phyloP scores from a whole-genome alignment of 1,140 invertebrate species.

The Oedothorax gibbosus region DNA sequence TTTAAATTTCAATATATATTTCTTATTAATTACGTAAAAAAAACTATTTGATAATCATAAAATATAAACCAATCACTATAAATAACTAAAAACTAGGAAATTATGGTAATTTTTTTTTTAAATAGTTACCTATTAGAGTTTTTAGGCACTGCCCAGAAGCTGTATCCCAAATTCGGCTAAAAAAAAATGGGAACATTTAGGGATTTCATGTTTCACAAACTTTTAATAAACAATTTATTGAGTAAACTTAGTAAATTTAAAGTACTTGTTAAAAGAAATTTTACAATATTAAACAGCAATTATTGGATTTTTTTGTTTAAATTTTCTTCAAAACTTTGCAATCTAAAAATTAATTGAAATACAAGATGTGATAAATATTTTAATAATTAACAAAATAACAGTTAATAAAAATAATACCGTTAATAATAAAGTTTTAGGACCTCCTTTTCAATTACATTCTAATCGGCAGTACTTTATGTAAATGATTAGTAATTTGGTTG shows the following conservation, averaged over 20 bases:
- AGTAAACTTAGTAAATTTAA: background rate
- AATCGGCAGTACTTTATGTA: no score
- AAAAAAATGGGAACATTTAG: background rate
- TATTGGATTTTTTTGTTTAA: no score
- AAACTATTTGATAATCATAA: background rate
- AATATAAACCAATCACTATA: background rate
- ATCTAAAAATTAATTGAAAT: no score
- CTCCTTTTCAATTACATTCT: no score
- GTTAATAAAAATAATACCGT: background rate
- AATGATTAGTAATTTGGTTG: no score
- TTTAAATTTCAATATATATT: background rate
- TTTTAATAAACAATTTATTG: background rate
- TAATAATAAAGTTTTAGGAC: background rate
- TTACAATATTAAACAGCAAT: no score
- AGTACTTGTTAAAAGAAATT: no score
- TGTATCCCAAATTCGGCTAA: slow-evolving; percentile 99
- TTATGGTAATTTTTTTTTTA: background rate
- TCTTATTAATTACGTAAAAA: background rate
- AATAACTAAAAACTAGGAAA: background rate
- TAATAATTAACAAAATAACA: background rate
- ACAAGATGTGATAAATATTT: no score
- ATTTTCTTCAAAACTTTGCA: no score
- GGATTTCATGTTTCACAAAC: no score
- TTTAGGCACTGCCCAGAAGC: slow-evolving; percentile 99
- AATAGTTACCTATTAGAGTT: slow-evolving; percentile 81